Evolutionary conservation across 2,113 vertebrate genomes (phyloP), one percentile per base, ranked within the genome.

Genomic region (Corvus moneduloides): DNA sequence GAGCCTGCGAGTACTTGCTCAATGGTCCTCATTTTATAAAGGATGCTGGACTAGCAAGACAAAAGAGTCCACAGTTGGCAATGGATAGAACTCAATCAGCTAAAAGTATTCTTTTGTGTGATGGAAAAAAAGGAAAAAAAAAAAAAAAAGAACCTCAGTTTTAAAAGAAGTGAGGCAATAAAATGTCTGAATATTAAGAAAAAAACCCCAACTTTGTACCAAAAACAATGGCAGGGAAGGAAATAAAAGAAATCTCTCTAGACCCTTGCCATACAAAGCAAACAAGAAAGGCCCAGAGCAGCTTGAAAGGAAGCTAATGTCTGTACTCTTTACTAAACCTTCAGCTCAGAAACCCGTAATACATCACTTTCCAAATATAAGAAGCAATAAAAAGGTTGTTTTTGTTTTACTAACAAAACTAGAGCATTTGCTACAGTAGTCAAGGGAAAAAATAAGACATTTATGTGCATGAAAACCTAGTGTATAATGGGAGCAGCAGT

Each of bases 121-220:
- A 91, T 19, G 76, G 77, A 1, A 43, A 64, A 88, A 86, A 89
- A 79, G 14, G 33, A 39, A 63, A 68, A 62, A 94, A 37, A 35
- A 35, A 37, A 92, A 93, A 93, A 62, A 90, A 28, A 66, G 44
- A 73, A 39, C 43, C 80, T 82, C 55, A 5, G 90, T 89, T 95
- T 94, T 94, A 96, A 95, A 97, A 96, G 94, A 93, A 95, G 75
- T 64, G 91, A 94, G 78, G 94, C 83, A 56, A 96, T 96, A 97
- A 96, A 97, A 96, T 94, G 94, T 90, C 93, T 96, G 96, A 97
- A 96, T 97, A 97, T 97, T 97, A 92, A 95, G 94, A 6, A 91
- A 91, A 94, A 94, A 92, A 26, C 1, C 44, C 75, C 52, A 94
- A 94, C 94, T 94, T 87, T 93, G 92, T 96, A 63, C 67, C 4